phyloP scores from a whole-genome alignment of 2,797 vertebrate species.

The Amniataba percoides region DNA sequence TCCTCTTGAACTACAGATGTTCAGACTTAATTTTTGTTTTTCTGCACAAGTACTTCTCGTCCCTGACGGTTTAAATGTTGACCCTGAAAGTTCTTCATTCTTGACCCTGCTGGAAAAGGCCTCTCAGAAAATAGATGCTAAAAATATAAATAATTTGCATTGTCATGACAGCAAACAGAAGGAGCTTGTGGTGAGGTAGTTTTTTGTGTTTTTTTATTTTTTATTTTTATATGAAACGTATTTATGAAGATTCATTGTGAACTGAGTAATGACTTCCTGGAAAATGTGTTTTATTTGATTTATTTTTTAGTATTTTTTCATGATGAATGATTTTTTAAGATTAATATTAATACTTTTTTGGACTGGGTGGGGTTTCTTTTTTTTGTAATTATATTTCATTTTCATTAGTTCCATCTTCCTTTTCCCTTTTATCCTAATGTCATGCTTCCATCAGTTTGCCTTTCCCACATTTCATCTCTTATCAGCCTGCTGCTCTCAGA shows the following conservation, averaged over 20 bases:
- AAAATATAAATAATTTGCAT: neutral
- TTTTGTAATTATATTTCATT: neutral
- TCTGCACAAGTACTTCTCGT: too few species aligned
- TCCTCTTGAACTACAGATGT: neutral
- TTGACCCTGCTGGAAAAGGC: neutral
- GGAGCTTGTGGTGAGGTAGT: neutral
- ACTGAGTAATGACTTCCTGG: neutral
- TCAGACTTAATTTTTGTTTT: too few species aligned
- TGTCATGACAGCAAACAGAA: neutral
- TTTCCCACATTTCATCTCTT: neutral
- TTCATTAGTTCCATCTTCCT: neutral
- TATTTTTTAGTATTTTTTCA: too few species aligned
- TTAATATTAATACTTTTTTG: neutral
- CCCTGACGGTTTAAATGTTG: neutral
- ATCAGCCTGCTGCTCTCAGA: slow-evolving; percentile 18
- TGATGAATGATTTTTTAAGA: too few species aligned
- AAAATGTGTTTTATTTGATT: neutral
- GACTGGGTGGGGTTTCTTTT: too few species aligned
- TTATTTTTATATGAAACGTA: neutral
- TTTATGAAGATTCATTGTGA: neutral
- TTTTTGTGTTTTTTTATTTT: too few species aligned
- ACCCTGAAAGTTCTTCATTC: neutral
- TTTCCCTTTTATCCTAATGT: neutral
- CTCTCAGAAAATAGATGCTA: neutral
- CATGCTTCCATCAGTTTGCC: neutral